Evolutionary conservation across 2,888 invertebrate species (phyloP).

Genomic region (Scaptodrosophila latifasciaeformis): DNA sequence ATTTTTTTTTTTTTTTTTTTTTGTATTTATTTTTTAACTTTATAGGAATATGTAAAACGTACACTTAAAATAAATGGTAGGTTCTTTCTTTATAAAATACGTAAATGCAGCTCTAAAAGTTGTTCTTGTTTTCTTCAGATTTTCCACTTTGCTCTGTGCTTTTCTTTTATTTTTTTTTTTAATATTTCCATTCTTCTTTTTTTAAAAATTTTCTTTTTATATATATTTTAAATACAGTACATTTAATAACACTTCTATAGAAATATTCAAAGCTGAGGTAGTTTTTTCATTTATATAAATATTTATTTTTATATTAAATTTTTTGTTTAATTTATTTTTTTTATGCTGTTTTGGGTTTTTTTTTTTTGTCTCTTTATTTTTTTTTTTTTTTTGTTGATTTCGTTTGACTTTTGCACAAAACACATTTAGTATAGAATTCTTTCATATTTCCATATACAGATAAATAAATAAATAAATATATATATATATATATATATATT

Average conservation of each 20-base stretch:
- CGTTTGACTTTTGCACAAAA: neutral
- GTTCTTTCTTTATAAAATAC: slow-evolving; percentile 28
- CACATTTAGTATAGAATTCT: slow-evolving; percentile 16
- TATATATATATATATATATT: neutral
- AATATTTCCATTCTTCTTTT: slow-evolving; percentile 9
- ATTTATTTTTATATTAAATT: slow-evolving; percentile 26
- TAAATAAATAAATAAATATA: slow-evolving; percentile 15
- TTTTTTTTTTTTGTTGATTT: neutral
- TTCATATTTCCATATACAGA: slow-evolving; percentile 7
- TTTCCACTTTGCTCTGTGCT: slow-evolving; percentile 23
- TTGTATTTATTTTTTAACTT: slow-evolving; percentile 37
- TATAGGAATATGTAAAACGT: slow-evolving; percentile 66
- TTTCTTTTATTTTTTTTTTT: slow-evolving; percentile 10
- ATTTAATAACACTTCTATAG: slow-evolving; percentile 62
- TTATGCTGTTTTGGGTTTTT: slow-evolving; percentile 32
- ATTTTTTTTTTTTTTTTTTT: slow-evolving; percentile 11
- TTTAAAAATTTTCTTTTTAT: slow-evolving; percentile 17
- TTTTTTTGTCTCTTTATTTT: slow-evolving; percentile 19
- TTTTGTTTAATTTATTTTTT: slow-evolving; percentile 17
- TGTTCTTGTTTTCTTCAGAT: slow-evolving; percentile 25
- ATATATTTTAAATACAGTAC: slow-evolving; percentile 40
- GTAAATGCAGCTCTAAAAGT: slow-evolving; percentile 67
- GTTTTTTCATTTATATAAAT: slow-evolving; percentile 57
- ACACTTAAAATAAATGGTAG: slow-evolving; percentile 48
- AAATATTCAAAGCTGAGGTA: slow-evolving; percentile 71